Evolutionary conservation across 2,888 invertebrate species (phyloP).

Genomic region (Andrena flavipes): DNA sequence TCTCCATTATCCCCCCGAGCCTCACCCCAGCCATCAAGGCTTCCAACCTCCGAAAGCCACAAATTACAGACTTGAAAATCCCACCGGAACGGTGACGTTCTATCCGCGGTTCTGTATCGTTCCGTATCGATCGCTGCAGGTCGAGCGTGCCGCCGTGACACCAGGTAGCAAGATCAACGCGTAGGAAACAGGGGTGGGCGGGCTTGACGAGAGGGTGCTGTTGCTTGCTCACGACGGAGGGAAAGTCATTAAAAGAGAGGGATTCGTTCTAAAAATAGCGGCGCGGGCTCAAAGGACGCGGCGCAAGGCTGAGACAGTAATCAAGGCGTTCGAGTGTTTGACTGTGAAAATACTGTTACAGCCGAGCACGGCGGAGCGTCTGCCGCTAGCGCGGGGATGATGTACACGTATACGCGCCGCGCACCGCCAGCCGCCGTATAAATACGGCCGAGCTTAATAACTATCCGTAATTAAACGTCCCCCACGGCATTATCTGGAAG

Average conservation of each 20-base stretch:
- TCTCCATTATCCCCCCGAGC: neutral
- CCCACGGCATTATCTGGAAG: conserved; percentile 42
- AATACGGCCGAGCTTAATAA: conserved; percentile 54
- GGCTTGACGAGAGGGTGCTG: conserved; percentile 16
- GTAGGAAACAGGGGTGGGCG: conserved; percentile 17
- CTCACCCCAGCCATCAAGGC: neutral
- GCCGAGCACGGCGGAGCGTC: neutral
- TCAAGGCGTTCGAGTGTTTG: conserved; percentile 57
- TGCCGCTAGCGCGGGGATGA: neutral
- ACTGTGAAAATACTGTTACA: conserved; percentile 37
- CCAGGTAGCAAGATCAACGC: conserved; percentile 59
- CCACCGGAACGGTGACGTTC: neutral
- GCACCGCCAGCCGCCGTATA: conserved; percentile 5
- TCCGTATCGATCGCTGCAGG: conserved; percentile 62
- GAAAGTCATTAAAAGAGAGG: conserved; percentile 58
- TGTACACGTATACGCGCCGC: neutral
- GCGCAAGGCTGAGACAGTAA: conserved; percentile 33
- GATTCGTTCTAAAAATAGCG: conserved; percentile 56
- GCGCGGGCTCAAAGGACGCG: conserved; percentile 34
- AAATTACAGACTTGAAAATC: neutral
- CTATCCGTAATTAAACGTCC: conserved; percentile 64
- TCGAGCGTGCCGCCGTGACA: conserved; percentile 56
- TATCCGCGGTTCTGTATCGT: conserved; percentile 14
- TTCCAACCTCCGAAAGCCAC: neutral
- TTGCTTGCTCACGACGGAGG: conserved; percentile 41